These are phyloP conservation scores for Rhopalosiphum nymphaeae DNA, from an alignment of 2,888 invertebrate genomes.

Conservation along the genomic window DNA sequence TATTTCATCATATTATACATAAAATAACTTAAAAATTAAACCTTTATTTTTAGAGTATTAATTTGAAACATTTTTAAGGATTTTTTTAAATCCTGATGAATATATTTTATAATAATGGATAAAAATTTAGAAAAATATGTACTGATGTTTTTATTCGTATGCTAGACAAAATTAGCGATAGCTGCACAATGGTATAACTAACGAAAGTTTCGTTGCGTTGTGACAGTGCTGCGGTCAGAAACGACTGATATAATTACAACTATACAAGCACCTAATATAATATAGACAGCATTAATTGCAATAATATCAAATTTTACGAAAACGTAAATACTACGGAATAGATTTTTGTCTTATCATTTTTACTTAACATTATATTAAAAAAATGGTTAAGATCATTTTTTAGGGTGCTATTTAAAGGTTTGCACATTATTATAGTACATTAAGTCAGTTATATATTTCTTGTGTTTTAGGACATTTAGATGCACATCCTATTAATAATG, in stretches of 20 bases:
- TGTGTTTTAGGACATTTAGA: neutral
- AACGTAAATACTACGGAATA: neutral
- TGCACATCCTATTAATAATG: neutral
- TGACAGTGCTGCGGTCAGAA: neutral
- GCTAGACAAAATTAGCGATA: neutral
- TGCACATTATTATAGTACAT: neutral
- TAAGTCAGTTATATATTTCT: neutral
- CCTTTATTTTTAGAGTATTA: too few species aligned
- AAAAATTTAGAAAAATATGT: neutral
- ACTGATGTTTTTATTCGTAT: neutral
- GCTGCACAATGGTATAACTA: neutral
- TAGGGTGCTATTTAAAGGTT: neutral
- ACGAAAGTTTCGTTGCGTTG: neutral
- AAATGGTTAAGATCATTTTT: neutral
- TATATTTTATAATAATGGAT: neutral
- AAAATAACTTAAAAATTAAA: too few species aligned
- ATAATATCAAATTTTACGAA: neutral
- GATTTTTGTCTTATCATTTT: neutral
- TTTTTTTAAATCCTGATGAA: neutral
- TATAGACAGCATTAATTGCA: neutral
- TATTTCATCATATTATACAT: too few species aligned
- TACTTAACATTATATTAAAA: neutral
- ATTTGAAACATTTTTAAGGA: too few species aligned
- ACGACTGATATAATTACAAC: neutral
- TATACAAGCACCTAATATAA: neutral